Base-by-base conservation (phyloP, 2,888 invertebrate species). In the Folsomia candida region DNA sequence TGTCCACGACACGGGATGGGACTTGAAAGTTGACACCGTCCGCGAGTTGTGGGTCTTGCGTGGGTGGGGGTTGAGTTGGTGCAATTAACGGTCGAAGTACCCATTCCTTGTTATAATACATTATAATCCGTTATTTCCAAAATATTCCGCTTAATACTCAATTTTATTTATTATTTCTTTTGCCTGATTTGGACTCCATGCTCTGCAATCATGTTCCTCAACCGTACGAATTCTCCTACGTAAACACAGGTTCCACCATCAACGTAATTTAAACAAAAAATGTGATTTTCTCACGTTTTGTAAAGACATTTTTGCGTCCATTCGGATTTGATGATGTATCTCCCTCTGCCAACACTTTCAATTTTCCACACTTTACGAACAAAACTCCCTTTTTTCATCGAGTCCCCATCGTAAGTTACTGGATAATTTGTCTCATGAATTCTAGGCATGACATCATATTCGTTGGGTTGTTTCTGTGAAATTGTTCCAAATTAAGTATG, bases 351-450 rank as follows among this genome's bases (percentile, higher is more conserved):
- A 24, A 76, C 76, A 37, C 73, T 73, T 37, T 76, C 76, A 60
- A 76, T 69, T 61, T 76, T 76, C 75, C 75, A 75, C 28, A 71
- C 70, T 47, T 75, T 75, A 24, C 75, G 63, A 22, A 75, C 70
- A 58, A 75, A 75, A 28, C 70, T 73, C 6, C 75, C 75, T 37
- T 61, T 63, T 61, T 70, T 73, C 75, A 75, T 73, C 6, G 71
- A 71, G 20, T 71, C 69, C 1, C 70, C 60, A 29, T 75, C 75
- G 24, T 75, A 75, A 18, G 75, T 75, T 1, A 75, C 69, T 18
- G 75, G 75, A 54, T 51, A 61, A 27, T 75, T 75, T 28, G 65
- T 73, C 47, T 75, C 73, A 20, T 75, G 75, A 47, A 75, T 73
- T 62, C 75, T 26, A n/a, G 75, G 75, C 71, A 71, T 71, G 2